A percentile compares a stretch with the other conserved stretches of the same genome.
phyloP scores from a whole-genome alignment of 2,888 invertebrate species.

The Standfussiana lucernea region DNA sequence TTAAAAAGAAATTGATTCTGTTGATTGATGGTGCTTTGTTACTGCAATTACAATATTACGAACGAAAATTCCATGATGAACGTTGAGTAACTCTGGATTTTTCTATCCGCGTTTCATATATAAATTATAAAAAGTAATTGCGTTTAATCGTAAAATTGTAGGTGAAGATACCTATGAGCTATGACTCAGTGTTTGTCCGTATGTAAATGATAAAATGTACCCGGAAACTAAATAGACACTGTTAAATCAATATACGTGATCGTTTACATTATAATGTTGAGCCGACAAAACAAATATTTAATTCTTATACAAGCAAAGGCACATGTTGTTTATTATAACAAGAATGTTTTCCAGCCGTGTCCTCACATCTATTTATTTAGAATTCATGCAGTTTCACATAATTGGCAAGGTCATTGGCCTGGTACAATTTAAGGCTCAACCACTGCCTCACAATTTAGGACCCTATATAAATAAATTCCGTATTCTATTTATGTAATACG shows the following conservation, averaged over 20 bases:
- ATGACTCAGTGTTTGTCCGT: conserved; percentile 14
- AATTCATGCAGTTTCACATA: conserved; percentile 29
- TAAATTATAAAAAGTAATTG: conserved; percentile 1
- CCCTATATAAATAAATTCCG: neutral
- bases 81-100: neutral
- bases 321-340: conserved; percentile 49
- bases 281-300: conserved; percentile 50
- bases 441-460: neutral
- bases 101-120: neutral
- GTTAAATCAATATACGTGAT: conserved; percentile 44
- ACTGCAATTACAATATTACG: neutral
- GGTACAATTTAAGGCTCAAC: conserved; percentile 9
- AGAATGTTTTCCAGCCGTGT: conserved; percentile 45
- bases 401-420: conserved; percentile 31
- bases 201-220: conserved; percentile 8
- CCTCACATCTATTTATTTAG: conserved; percentile 42
- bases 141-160: neutral
- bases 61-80: neutral
- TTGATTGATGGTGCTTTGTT: neutral
- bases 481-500: conserved; percentile 4
- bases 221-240: conserved; percentile 45
- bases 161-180: neutral
- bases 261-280: conserved; percentile 45
- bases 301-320: conserved; percentile 42
- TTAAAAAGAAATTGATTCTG: neutral